Conservation (phyloP, 2,797 vertebrate species). For the Semotilus atromaculatus region DNA sequence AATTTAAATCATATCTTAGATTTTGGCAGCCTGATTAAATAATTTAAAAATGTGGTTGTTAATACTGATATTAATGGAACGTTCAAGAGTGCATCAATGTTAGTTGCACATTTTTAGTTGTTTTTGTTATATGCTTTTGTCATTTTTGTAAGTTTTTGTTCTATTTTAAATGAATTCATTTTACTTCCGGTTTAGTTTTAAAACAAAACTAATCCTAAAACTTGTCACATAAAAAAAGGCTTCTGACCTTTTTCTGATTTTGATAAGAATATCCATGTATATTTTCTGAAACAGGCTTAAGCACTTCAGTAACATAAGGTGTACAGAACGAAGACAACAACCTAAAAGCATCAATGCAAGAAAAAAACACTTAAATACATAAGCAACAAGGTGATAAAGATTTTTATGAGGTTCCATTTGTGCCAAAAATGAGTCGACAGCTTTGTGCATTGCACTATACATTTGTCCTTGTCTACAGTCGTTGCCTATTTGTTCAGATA, state of each 20-base stretch:
- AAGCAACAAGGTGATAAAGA: not conserved
- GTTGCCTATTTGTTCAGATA: not conserved
- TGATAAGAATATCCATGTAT: not conserved
- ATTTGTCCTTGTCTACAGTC: not conserved
- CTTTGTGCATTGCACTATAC: not conserved
- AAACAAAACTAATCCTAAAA: not conserved
- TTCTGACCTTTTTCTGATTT: constrained; percentile 4
- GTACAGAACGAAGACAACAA: not conserved
- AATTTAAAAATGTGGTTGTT: not conserved
- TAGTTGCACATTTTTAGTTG: no score
- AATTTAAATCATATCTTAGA: not conserved
- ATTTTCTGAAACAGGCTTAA: not conserved
- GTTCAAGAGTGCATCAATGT: not conserved
- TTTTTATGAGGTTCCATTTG: not conserved
- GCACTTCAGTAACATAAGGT: not conserved
- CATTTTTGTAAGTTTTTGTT: not conserved
- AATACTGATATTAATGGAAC: not conserved
- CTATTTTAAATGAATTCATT: not conserved
- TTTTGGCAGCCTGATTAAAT: not conserved
- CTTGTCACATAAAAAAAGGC: not conserved
- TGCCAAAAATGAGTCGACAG: not conserved
- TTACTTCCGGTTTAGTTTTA: not conserved
- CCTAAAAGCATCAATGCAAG: not conserved
- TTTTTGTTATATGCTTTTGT: not conserved
- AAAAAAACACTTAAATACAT: not conserved